Evolutionary conservation across 2,113 vertebrate species (phyloP).

Genomic region (Vidua chalybeata): DNA sequence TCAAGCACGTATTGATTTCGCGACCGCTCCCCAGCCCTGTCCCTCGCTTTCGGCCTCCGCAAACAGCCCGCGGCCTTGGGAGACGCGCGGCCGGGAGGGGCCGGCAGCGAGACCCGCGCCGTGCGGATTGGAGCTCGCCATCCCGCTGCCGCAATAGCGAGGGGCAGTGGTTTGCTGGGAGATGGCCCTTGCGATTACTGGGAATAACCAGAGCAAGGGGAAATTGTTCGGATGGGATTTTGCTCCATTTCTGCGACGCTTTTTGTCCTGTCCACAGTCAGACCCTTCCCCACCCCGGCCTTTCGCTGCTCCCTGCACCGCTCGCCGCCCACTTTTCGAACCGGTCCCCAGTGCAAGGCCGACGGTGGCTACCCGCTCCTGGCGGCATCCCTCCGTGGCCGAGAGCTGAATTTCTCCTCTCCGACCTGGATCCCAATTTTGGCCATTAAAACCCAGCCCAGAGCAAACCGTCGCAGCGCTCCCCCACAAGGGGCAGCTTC

Average conservation of each 20-base stretch:
- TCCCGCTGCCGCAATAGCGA: accelerated
- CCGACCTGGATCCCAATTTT: background rate
- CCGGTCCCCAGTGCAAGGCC: background rate
- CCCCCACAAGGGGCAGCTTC: background rate
- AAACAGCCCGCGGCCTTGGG: background rate
- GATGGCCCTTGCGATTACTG: accelerated
- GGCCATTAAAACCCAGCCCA: background rate
- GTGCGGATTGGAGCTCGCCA: background rate
- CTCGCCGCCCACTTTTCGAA: background rate
- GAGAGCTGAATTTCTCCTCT: background rate
- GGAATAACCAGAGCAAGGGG: background rate
- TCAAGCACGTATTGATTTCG: background rate
- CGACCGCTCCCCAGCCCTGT: background rate
- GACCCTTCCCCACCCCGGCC: background rate
- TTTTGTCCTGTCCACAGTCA: background rate
- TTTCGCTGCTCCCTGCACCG: background rate
- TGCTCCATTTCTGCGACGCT: background rate
- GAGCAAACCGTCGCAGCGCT: background rate
- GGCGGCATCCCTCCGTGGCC: background rate
- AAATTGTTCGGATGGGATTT: background rate
- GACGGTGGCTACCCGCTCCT: background rate
- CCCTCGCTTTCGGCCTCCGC: background rate
- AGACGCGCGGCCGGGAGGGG: background rate
- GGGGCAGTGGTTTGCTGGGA: background rate
- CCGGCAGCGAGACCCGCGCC: background rate